Conservation (phyloP, 2,797 vertebrate species). For the Alcedo quadribrachys region DNA sequence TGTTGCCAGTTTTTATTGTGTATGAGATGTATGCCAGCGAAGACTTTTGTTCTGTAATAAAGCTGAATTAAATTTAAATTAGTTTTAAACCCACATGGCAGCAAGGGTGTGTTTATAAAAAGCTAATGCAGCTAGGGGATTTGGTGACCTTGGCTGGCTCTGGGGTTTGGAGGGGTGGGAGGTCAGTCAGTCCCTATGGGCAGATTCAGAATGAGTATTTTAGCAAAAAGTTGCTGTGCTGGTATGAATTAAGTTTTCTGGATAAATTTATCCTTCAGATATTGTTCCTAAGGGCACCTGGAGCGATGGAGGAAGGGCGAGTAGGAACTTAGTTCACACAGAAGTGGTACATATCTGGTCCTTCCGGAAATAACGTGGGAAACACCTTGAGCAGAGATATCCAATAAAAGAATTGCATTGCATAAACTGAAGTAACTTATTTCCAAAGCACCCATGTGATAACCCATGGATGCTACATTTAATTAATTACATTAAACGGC, state of each 20-base stretch:
- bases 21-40: background rate
- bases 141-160: background rate
- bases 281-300: too few species aligned
- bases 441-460: background rate
- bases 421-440: background rate
- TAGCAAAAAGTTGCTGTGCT: background rate
- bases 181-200: background rate
- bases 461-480: background rate
- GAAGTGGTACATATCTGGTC: too few species aligned
- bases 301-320: too few species aligned
- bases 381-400: background rate
- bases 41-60: background rate
- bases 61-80: background rate
- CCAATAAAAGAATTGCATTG: background rate
- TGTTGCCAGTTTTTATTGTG: background rate
- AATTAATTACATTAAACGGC: background rate
- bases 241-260: too few species aligned
- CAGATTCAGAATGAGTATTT: background rate
- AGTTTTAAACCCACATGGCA: background rate
- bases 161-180: too few species aligned
- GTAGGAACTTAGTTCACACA: too few species aligned
- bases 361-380: background rate
- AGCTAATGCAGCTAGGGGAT: background rate
- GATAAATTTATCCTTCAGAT: too few species aligned
- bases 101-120: background rate